These are phyloP conservation scores for Phragmatobia fuliginosa DNA, from an alignment of 2,888 invertebrate genomes.

Conservation along the genomic window DNA sequence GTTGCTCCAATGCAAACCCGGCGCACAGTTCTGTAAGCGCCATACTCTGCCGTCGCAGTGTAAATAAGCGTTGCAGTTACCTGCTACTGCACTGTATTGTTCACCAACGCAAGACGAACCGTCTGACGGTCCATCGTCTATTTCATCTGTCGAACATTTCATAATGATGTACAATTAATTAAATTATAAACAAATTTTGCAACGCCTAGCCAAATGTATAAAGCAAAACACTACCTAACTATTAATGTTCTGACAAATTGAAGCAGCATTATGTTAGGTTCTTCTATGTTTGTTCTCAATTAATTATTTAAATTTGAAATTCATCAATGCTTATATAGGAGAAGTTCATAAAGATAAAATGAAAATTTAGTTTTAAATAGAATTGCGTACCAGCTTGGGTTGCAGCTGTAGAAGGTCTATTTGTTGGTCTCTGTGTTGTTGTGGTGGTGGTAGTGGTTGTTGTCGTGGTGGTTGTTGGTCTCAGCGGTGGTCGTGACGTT, in stretches of 20 bases:
- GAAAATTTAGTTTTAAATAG: background rate
- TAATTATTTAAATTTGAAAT: background rate
- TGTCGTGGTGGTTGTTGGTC: conserved; percentile 64
- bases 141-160: conserved; percentile 21
- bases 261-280: background rate
- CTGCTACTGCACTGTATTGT: conserved; percentile 86
- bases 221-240: background rate
- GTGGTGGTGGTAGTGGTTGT: conserved; percentile 57
- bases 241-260: background rate
- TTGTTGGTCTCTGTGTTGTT: conserved; percentile 54
- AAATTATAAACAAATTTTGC: background rate
- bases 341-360: no score
- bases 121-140: conserved; percentile 52
- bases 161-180: background rate
- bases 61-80: conserved; percentile 91
- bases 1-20: conserved; percentile 94
- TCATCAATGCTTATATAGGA: background rate
- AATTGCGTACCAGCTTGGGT: conserved; percentile 43
- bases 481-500: conserved; percentile 76
- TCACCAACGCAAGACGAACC: conserved; percentile 67
- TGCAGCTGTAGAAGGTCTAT: conserved; percentile 48
- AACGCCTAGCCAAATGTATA: background rate
- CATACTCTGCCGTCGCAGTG: conserved; percentile 91
- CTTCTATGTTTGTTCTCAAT: background rate
- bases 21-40: conserved; percentile 90